Evolutionary conservation across 2,113 vertebrate species (phyloP).

Genomic region (Apus apus): DNA sequence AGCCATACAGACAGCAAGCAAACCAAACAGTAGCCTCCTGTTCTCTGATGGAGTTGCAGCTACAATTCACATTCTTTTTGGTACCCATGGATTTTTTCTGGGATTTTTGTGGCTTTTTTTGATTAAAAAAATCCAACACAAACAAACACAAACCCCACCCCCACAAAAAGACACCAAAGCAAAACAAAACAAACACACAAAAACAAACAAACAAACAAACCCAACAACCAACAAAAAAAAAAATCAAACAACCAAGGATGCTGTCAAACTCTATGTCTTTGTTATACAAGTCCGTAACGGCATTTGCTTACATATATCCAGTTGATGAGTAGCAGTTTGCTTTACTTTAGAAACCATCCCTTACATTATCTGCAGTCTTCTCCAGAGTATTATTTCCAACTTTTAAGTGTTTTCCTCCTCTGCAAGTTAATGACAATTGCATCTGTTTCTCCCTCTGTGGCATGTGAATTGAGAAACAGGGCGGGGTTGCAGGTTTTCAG

Average conservation of each 20-base stretch:
- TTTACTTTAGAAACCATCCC: background rate
- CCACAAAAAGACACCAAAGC: background rate
- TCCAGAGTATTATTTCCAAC: background rate
- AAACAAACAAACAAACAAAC: background rate
- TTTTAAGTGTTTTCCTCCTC: background rate
- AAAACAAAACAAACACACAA: background rate
- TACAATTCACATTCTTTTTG: background rate
- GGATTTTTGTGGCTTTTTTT: background rate
- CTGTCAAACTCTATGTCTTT: background rate
- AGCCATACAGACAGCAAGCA: background rate
- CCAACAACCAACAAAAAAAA: rapidly evolving
- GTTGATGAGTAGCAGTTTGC: background rate
- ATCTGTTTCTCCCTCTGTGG: background rate
- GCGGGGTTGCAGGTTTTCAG: background rate
- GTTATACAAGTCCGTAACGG: background rate
- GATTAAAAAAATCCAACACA: background rate
- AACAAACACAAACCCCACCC: background rate
- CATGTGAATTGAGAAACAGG: background rate
- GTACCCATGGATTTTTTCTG: background rate
- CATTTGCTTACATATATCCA: background rate
- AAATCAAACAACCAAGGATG: background rate
- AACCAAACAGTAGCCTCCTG: background rate
- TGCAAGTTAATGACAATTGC: background rate
- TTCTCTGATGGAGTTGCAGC: background rate
- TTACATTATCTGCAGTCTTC: background rate